Base-by-base conservation (phyloP, 2,888 invertebrate genomes). In the Mayetiola destructor region DNA sequence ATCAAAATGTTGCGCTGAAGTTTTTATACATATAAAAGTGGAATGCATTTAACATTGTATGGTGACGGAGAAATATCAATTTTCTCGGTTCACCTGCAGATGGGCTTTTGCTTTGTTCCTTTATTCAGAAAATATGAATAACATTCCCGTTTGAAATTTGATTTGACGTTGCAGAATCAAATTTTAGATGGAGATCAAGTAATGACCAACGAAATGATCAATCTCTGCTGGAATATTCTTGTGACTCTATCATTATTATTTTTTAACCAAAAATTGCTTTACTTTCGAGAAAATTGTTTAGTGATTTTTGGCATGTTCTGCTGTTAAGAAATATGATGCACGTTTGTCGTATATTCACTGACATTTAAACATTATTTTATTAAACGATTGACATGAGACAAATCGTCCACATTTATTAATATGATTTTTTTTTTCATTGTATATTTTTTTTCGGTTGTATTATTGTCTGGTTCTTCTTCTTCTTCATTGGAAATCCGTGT, bases 191-290 rank as follows among this genome's bases (percentile, higher is more conserved):
- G n/a, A n/a, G n/a, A n/a, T n/a, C n/a, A n/a, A n/a, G n/a, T n/a
- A n/a, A n/a, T n/a, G n/a, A n/a, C n/a, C n/a, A n/a, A n/a, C n/a
- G n/a, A n/a, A n/a, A n/a, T n/a, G n/a, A n/a, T n/a, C n/a, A n/a
- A n/a, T n/a, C n/a, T n/a, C n/a, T n/a, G n/a, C n/a, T n/a, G n/a
- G n/a, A n/a, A n/a, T n/a, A n/a, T n/a, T n/a, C n/a, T n/a, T n/a
- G n/a, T n/a, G n/a, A n/a, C n/a, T 27, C 29, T 60, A 37, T 56
- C 14, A 57, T 60, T 16, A 55, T 27, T 60, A 37, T 18, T 55
- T 55, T 30, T 55, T 32, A 16, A 16, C 20, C 20, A 16, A 48
- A 12, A 48, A 48, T 6, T 9, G 20, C 6, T 40, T 40, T n/a
- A 40, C 14, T 40, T 40, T n/a, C 20, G 14, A 16, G 8, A 40